Base-by-base conservation (phyloP, 2,888 invertebrate species). In the Peribatodes rhomboidaria region DNA sequence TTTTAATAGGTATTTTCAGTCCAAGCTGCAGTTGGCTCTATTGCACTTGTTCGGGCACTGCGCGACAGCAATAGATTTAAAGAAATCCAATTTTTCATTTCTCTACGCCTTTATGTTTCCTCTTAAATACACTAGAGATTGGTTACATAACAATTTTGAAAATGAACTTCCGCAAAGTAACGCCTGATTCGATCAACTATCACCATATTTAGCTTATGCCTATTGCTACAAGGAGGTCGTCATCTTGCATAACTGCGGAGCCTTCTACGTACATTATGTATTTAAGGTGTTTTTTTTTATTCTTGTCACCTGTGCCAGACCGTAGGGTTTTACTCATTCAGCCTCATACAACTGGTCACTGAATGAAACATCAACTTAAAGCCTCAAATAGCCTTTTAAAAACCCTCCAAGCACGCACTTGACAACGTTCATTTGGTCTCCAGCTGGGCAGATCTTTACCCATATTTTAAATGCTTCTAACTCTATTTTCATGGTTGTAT, bases 291-390 rank as follows among this genome's bases (percentile, higher is more conserved):
- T 4, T 49, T 49, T 14, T 49, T 49, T 3, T 33, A 10, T 35
- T n/a, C 67, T 74, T 74, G 8, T 80, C 1, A 67, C 76, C 82
- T 87, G 70, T 20, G 77, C 87, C 85, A 81, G 11, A 67, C 72
- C 18, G 67, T 56, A 77, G 75, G n/a, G 75, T 86, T 88, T 86
- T 85, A 88, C 82, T 88, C 89, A 90, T 90, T 91, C 88, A 87
- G 83, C 85, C 89, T 85, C 87, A 89, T 86, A 84, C 82, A 80
- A 81, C 82, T 87, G 88, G 85, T 82, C 84, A 87, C 81, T 85
- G 87, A 90, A 89, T 90, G 83, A 88, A 90, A 88, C 84, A 86
- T 87, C 87, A 85, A 82, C 85, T 87, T 83, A 76, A 81, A 85
- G 84, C 81, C 79, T 79, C 81, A 75, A 90, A 87, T 88, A 81